Evolutionary conservation across 2,113 vertebrate species (phyloP).

Genomic region (Zosterops lateralis): DNA sequence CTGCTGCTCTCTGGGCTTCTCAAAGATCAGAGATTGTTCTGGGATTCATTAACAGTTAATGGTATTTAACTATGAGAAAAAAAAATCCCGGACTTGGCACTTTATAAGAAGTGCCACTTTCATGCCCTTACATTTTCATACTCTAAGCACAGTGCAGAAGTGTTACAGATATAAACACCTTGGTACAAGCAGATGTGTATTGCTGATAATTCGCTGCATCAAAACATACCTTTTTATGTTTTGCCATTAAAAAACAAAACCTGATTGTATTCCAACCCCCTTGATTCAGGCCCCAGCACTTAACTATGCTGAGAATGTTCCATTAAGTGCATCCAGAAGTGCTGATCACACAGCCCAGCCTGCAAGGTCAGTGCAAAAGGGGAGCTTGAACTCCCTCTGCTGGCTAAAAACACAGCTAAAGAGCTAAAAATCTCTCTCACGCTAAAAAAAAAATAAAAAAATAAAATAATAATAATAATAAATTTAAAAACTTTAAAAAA

Average conservation of each 20-base stretch:
- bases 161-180: not conserved
- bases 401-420: not conserved
- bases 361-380: not conserved
- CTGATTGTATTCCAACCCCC: not conserved
- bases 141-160: not conserved
- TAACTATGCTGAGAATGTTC: constrained; percentile 23
- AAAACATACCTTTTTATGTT: not conserved
- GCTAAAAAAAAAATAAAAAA: fast-evolving
- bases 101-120: not conserved
- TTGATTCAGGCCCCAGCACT: constrained; percentile 14
- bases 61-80: not conserved
- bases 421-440: fast-evolving
- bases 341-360: not conserved
- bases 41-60: not conserved
- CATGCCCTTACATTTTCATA: not conserved
- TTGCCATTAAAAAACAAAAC: not conserved
- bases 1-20: not conserved
- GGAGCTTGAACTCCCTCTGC: constrained; percentile 9
- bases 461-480: too few species aligned
- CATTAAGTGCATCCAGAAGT: constrained; percentile 18
- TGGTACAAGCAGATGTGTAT: not conserved
- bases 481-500: not conserved
- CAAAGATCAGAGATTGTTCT: not conserved
- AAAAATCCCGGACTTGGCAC: not conserved
- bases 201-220: not conserved